These are phyloP conservation scores for Rhombomys opimus DNA, from an alignment of 2,113 vertebrate species.

Conservation along the genomic window DNA sequence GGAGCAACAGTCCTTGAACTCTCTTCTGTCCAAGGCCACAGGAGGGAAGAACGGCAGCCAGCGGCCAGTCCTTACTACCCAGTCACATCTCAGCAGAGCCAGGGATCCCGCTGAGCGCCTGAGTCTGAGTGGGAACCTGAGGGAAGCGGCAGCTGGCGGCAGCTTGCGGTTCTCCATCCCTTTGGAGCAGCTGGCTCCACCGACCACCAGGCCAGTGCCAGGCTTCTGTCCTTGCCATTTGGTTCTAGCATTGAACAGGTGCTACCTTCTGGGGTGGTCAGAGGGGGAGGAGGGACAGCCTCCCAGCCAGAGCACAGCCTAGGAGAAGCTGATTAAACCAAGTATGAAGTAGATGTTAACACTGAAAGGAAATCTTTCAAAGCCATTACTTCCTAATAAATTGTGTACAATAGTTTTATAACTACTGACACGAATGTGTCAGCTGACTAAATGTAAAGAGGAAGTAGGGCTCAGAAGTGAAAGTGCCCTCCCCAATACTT, in stretches of 20 bases:
- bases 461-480: constrained; percentile 9
- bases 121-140: not conserved
- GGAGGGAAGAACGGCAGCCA: not conserved
- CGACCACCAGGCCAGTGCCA: not conserved
- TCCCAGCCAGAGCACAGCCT: not conserved
- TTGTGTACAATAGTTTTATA: not conserved
- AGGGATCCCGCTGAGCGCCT: not conserved
- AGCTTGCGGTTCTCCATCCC: no score
- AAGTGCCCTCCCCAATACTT: not conserved
- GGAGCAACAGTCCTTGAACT: not conserved
- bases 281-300: not conserved
- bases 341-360: not conserved
- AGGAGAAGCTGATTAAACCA: not conserved
- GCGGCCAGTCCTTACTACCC: no score
- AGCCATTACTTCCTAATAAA: constrained; percentile 17
- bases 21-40: not conserved
- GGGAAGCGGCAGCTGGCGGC: fast-evolving
- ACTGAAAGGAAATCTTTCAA: not conserved
- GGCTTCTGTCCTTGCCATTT: not conserved
- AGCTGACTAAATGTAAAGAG: not conserved
- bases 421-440: no score
- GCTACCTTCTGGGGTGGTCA: not conserved
- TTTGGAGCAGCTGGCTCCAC: not conserved
- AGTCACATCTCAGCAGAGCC: not conserved
- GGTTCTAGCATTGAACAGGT: not conserved